phyloP scores from a whole-genome alignment of 2,797 vertebrate species.

The Leptoclinus maculatus region DNA sequence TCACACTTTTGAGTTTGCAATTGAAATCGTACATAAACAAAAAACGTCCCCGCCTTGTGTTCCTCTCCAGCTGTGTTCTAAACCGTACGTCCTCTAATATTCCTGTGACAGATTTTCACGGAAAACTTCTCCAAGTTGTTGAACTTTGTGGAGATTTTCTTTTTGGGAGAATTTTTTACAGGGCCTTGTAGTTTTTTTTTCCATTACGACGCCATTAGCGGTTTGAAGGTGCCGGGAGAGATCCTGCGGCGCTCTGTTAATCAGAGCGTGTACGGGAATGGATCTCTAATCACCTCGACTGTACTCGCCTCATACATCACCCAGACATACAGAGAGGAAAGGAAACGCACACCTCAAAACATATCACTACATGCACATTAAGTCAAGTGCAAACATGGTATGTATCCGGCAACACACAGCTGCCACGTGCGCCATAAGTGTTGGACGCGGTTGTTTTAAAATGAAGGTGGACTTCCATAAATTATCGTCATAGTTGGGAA shows the following conservation, averaged over 20 bases:
- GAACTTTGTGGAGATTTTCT: slow-evolving; percentile 16
- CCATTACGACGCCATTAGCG: slow-evolving; percentile 56
- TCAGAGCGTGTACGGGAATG: slow-evolving; percentile 64
- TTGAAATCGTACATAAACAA: slow-evolving; percentile 26
- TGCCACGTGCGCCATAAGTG: neutral
- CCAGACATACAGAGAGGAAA: slow-evolving; percentile 26
- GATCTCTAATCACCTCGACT: slow-evolving; percentile 75
- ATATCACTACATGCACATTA: slow-evolving; percentile 22
- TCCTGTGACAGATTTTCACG: neutral
- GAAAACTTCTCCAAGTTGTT: slow-evolving; percentile 41
- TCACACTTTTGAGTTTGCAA: slow-evolving; percentile 31
- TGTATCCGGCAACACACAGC: neutral
- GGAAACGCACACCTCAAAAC: slow-evolving; percentile 25
- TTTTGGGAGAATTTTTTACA: slow-evolving; percentile 44
- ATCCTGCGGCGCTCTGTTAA: slow-evolving; percentile 55
- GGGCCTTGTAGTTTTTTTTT: slow-evolving; percentile 35
- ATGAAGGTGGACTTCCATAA: neutral
- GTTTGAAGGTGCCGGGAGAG: slow-evolving; percentile 41
- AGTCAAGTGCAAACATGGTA: slow-evolving; percentile 7
- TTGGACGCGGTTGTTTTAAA: neutral
- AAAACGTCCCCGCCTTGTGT: neutral
- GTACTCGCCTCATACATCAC: slow-evolving; percentile 74
- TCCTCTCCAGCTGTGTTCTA: slow-evolving; percentile 1
- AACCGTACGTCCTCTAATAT: neutral
- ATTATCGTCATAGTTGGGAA: neutral